Percentiles rank a stretch among this genome's conserved stretches.
Evolutionary conservation across 2,888 invertebrate species (phyloP).

Genomic region (Xanthia icteritia): DNA sequence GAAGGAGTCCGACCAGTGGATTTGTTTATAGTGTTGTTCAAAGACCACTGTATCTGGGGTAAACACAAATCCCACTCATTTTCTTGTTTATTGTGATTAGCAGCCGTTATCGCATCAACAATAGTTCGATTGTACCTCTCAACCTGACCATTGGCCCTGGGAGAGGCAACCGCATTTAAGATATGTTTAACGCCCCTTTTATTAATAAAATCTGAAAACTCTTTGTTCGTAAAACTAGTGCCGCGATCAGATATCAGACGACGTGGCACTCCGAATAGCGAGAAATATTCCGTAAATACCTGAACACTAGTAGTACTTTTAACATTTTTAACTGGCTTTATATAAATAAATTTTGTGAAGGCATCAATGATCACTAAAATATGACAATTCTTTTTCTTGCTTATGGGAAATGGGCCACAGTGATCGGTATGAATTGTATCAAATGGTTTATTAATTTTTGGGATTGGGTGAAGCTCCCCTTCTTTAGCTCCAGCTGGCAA

Average conservation of each 20-base stretch:
- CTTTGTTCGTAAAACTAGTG: conserved; percentile 17
- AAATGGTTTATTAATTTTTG: no score
- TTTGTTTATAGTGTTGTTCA: conserved; percentile 3
- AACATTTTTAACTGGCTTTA: conserved; percentile 22
- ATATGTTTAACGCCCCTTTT: no score
- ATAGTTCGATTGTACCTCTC: no score
- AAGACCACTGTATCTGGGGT: conserved; percentile 5
- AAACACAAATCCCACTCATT: conserved; percentile 1
- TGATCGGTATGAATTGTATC: no score
- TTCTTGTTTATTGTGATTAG: conserved; percentile 1
- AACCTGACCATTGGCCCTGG: no score
- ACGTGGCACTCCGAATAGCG: conserved; percentile 22
- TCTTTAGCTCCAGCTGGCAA: no score
- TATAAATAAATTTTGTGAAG: conserved; percentile 20
- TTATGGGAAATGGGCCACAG: not conserved
- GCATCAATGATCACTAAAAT: conserved; percentile 10
- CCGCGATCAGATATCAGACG: conserved; percentile 21
- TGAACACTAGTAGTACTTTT: conserved; percentile 17
- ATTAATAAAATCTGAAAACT: conserved; percentile 6
- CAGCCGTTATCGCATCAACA: no score
- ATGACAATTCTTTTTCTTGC: conserved; percentile 17
- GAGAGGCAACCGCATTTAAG: no score
- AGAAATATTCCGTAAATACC: conserved; percentile 14
- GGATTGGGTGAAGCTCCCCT: no score
- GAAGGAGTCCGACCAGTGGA: not conserved